These are phyloP conservation scores for Bucorvus abyssinicus DNA, from an alignment of 2,797 vertebrate species.

Conservation along the genomic window DNA sequence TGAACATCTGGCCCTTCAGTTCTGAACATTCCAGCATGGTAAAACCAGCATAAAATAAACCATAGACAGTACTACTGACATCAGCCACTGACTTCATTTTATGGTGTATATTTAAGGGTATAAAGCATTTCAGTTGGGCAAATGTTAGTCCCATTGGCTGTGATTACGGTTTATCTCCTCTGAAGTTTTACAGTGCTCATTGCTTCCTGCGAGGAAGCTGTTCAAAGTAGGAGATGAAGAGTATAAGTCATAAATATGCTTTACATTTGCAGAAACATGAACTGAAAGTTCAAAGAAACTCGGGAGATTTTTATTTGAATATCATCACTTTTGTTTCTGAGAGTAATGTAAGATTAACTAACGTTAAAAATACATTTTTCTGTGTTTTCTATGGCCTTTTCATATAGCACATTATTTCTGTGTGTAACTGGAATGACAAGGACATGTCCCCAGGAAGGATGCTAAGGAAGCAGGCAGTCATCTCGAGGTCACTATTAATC, in stretches of 20 bases:
- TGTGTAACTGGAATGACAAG: background rate
- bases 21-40: background rate
- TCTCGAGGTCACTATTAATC: background rate
- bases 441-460: background rate
- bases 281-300: background rate
- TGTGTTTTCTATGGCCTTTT: background rate
- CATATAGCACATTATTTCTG: background rate
- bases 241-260: background rate
- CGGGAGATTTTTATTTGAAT: background rate
- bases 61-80: background rate
- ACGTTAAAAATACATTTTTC: background rate
- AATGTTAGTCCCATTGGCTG: background rate
- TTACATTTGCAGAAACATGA: background rate
- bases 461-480: background rate
- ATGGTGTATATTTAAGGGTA: background rate
- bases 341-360: background rate
- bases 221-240: background rate
- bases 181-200: background rate
- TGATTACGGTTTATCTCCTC: background rate
- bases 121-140: background rate
- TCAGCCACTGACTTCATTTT: background rate
- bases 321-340: background rate
- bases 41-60: background rate
- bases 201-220: background rate
- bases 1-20: background rate